Percentiles rank a stretch among this genome's conserved stretches.
Evolutionary conservation across 2,797 vertebrate species (phyloP).

Genomic region (Champsocephalus gunnari): DNA sequence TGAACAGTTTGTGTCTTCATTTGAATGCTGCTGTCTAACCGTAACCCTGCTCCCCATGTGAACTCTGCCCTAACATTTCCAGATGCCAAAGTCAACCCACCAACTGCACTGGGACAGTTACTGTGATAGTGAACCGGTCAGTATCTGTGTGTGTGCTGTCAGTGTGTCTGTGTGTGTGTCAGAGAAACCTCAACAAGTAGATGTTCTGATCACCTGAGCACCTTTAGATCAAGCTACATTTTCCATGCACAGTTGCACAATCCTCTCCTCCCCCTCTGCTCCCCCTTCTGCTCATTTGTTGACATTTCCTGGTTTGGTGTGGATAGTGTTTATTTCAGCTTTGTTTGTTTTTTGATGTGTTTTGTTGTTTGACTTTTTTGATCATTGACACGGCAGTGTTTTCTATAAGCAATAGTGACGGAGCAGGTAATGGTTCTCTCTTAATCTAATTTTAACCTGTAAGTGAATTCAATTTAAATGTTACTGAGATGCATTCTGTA

Average conservation of each 20-base stretch:
- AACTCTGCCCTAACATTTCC: slow-evolving; percentile 77
- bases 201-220: slow-evolving; percentile 38
- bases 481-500: background rate
- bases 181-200: slow-evolving; percentile 23
- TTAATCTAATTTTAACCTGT: background rate
- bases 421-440: slow-evolving; percentile 3
- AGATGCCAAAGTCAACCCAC: slow-evolving; percentile 91
- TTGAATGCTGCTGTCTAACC: slow-evolving; percentile 70
- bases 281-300: slow-evolving; percentile 16
- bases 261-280: background rate
- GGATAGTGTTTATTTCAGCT: slow-evolving; percentile 52
- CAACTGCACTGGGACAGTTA: slow-evolving; percentile 96
- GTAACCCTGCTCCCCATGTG: slow-evolving; percentile 60
- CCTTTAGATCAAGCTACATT: slow-evolving; percentile 35
- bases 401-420: slow-evolving; percentile 1
- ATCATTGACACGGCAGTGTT: slow-evolving; percentile 58
- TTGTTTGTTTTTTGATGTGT: slow-evolving; percentile 53
- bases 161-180: slow-evolving; percentile 32
- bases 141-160: slow-evolving; percentile 79
- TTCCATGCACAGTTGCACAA: slow-evolving; percentile 35
- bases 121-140: slow-evolving; percentile 97
- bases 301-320: slow-evolving; percentile 60
- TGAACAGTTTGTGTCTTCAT: slow-evolving; percentile 33
- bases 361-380: slow-evolving; percentile 53
- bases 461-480: too few relatives aligned